These are phyloP conservation scores for Lithodes maja DNA, from an alignment of 2,888 invertebrate genomes.

Conservation along the genomic window DNA sequence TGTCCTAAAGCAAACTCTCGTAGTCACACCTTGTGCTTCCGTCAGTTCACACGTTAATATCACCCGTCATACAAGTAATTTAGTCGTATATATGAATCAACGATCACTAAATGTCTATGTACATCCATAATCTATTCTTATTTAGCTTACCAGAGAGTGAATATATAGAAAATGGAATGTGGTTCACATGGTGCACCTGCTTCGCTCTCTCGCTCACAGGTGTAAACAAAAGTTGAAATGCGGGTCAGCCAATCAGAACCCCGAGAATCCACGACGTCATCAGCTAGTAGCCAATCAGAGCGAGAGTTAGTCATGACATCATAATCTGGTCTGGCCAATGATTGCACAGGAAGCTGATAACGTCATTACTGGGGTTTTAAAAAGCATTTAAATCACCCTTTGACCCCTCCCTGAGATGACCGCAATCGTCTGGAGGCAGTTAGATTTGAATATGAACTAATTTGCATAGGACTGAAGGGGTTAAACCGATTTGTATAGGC, in stretches of 20 bases:
- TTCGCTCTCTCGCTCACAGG: not conserved
- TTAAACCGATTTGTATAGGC: no score
- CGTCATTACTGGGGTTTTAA: no score
- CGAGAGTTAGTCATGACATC: not conserved
- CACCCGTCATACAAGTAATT: not conserved
- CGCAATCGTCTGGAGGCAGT: no score
- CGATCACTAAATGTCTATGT: not conserved
- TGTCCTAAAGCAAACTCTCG: slow-evolving; percentile 1
- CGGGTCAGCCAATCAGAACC: slow-evolving; percentile 40
- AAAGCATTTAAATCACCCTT: no score
- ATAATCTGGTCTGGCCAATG: not conserved
- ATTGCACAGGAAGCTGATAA: no score
- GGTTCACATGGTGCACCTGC: slow-evolving; percentile 20
- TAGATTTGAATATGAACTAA: no score
- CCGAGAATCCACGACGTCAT: slow-evolving; percentile 14
- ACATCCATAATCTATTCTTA: not conserved
- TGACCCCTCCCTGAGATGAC: no score
- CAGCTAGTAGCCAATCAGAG: not conserved
- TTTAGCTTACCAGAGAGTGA: not conserved
- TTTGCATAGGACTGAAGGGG: no score
- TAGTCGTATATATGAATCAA: not conserved
- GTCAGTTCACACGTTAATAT: not conserved
- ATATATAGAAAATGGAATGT: slow-evolving; percentile 9
- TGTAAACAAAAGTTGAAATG: slow-evolving; percentile 37
- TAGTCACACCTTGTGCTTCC: slow-evolving; percentile 2